These are phyloP conservation scores for Karalla daura DNA, from an alignment of 2,797 vertebrate species.

Conservation along the genomic window DNA sequence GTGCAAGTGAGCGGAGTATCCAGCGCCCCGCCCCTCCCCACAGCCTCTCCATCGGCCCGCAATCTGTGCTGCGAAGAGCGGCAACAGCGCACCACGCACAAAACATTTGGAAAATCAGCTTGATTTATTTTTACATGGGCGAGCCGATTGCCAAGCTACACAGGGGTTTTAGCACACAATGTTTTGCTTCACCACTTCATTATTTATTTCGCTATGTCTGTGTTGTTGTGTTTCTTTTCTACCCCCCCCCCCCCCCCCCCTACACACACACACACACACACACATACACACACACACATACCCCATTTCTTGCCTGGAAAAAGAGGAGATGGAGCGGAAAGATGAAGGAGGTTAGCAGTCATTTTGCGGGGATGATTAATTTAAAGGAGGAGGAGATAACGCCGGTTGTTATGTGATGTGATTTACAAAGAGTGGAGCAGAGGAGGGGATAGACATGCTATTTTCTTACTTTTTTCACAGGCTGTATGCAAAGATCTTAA, in stretches of 20 bases:
- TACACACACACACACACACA: too few relatives aligned
- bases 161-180: slow-evolving; percentile 88
- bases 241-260: too few relatives aligned
- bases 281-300: too few relatives aligned
- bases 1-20: slow-evolving; percentile 82
- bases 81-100: slow-evolving; percentile 83
- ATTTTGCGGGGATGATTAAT: slow-evolving; percentile 11
- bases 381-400: slow-evolving; percentile 32
- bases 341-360: slow-evolving; percentile 30
- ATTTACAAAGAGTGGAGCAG: too few relatives aligned
- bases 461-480: too few relatives aligned
- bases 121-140: slow-evolving; percentile 89
- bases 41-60: slow-evolving; percentile 84
- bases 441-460: too few relatives aligned
- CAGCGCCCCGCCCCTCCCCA: slow-evolving; percentile 82
- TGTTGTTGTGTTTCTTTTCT: slow-evolving; percentile 48
- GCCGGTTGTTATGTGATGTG: too few relatives aligned
- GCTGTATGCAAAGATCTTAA: too few relatives aligned
- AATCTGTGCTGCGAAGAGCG: slow-evolving; percentile 89
- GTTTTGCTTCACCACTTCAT: slow-evolving; percentile 80
- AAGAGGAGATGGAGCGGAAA: slow-evolving; percentile 44
- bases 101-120: slow-evolving; percentile 91
- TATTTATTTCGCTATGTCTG: slow-evolving; percentile 81
- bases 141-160: slow-evolving; percentile 86
- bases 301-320: slow-evolving; percentile 67